A percentile compares a stretch with the other conserved stretches of the same genome.
phyloP scores from a whole-genome alignment of 2,113 vertebrate species.

The Brienomyrus longianalis region DNA sequence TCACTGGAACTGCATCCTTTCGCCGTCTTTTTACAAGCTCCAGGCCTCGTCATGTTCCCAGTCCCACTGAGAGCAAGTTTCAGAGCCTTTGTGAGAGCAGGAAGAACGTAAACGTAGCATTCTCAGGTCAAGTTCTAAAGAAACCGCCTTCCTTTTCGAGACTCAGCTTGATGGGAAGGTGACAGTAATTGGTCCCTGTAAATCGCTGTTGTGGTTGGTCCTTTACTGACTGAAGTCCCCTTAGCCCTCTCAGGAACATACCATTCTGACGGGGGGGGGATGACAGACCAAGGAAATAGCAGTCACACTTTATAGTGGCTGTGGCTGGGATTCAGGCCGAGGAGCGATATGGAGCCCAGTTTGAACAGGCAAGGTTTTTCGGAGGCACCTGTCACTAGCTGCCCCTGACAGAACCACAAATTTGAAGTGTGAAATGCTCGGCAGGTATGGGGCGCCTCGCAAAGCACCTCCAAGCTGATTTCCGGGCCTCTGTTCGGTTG shows the following conservation, averaged over 20 bases:
- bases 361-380: not conserved
- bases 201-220: not conserved
- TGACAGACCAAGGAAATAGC: not conserved
- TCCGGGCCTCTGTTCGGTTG: not conserved
- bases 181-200: not conserved
- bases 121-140: not conserved
- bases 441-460: not conserved
- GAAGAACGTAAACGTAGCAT: not conserved
- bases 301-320: not conserved
- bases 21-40: not conserved
- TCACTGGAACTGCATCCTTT: not conserved
- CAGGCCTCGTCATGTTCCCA: not conserved
- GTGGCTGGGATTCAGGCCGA: not conserved
- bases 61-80: not conserved
- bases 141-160: not conserved
- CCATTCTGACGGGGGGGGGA: not conserved
- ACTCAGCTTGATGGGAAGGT: not conserved
- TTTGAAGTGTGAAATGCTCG: not conserved
- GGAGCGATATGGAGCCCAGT: not conserved
- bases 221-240: not conserved
- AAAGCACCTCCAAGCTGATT: not conserved
- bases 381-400: not conserved
- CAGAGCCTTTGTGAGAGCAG: not conserved
- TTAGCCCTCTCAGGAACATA: not conserved
- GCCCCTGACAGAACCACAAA: not conserved